Conservation (phyloP, 2,888 invertebrate genomes). For the Papilio protenor region DNA sequence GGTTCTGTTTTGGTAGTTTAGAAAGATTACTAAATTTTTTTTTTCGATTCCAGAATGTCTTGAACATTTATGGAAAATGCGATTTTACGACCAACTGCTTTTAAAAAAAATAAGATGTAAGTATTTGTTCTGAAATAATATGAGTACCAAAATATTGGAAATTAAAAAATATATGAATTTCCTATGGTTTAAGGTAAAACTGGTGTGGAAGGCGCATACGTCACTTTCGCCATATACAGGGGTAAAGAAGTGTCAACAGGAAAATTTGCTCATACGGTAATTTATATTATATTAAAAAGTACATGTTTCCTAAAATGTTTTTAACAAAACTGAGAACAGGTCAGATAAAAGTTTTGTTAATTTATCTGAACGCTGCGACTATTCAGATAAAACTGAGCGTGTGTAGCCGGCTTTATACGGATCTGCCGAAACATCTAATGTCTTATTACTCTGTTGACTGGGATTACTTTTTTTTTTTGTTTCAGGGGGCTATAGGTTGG, state of each 20-base stretch:
- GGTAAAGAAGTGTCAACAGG: neutral
- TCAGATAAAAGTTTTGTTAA: no score
- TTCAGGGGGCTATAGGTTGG: slow-evolving; percentile 57
- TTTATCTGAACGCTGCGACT: no score
- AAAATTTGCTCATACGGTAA: slow-evolving; percentile 37
- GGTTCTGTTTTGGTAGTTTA: no score
- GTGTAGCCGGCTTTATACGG: no score
- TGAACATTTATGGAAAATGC: slow-evolving; percentile 36
- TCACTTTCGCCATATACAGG: slow-evolving; percentile 29
- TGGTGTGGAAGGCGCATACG: slow-evolving; percentile 26
- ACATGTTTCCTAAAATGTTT: no score
- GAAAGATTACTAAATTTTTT: neutral
- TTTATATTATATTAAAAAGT: neutral
- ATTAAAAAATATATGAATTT: neutral
- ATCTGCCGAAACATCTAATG: no score
- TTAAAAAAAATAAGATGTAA: slow-evolving; percentile 40
- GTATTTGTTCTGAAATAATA: slow-evolving; percentile 2
- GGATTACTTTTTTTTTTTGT: neutral
- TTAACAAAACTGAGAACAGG: no score
- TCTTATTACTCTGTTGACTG: neutral
- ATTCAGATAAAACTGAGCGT: no score
- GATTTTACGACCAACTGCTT: slow-evolving; percentile 37
- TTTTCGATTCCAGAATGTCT: slow-evolving; percentile 34
- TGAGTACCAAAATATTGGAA: neutral
- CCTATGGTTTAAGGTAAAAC: slow-evolving; percentile 33